Evolutionary conservation across 2,888 invertebrate species (phyloP).

Genomic region (Lasioglossum malachurum): DNA sequence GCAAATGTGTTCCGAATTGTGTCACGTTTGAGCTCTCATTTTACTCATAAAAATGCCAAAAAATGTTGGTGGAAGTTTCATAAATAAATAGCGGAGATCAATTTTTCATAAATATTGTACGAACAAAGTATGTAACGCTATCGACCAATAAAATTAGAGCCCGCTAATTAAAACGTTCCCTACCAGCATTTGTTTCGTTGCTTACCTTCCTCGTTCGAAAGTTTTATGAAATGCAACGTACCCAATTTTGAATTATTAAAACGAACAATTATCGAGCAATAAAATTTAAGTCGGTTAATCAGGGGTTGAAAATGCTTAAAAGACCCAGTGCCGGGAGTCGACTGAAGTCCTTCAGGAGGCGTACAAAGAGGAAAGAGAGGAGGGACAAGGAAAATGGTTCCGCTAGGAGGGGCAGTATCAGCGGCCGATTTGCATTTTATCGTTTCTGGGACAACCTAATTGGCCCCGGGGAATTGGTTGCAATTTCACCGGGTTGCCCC

Average conservation of each 20-base stretch:
- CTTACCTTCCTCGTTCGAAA: no score
- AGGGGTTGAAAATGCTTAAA: background rate
- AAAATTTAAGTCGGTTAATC: background rate
- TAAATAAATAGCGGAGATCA: background rate
- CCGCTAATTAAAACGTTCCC: background rate
- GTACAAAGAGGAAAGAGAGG: background rate
- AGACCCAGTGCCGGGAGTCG: background rate
- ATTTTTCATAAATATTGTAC: background rate
- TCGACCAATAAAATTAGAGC: no score
- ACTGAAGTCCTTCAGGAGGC: background rate
- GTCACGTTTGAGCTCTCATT: no score
- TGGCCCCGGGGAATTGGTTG: constrained; percentile 66
- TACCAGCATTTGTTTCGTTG: no score
- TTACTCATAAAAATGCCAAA: no score
- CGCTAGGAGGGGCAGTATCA: constrained; percentile 65
- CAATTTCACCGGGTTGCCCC: constrained; percentile 68
- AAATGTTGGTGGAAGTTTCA: no score
- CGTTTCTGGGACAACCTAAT: constrained; percentile 71
- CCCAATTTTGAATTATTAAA: no score
- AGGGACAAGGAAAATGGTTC: constrained; percentile 15
- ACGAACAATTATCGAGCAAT: background rate
- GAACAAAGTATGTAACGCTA: no score
- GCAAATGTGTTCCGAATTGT: no score
- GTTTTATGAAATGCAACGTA: no score
- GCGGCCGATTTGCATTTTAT: constrained; percentile 66